Conservation (phyloP, 2,888 invertebrate genomes). For the Zhuqinia jingwanae region DNA sequence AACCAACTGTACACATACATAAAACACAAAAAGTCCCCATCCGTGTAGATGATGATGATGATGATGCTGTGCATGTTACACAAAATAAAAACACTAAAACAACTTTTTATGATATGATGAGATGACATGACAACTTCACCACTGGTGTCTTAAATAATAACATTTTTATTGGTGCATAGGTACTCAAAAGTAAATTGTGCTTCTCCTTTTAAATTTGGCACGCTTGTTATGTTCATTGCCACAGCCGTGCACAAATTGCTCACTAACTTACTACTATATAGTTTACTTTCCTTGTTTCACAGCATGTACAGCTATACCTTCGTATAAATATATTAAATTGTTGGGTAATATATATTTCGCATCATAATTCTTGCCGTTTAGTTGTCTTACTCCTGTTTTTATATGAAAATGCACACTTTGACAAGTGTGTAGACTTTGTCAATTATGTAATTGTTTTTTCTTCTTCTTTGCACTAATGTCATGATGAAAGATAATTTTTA, state of each 20-base stretch:
- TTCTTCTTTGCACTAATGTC: not conserved
- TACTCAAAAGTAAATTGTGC: not conserved
- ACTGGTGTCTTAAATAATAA: not conserved
- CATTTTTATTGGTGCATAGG: not conserved
- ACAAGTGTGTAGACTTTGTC: not conserved
- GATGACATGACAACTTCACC: not conserved
- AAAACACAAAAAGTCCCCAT: not conserved
- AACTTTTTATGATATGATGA: not conserved
- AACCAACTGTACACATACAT: slow-evolving; percentile 37
- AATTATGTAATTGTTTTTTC: not conserved
- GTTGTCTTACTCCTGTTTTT: too few relatives aligned
- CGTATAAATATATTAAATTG: not conserved
- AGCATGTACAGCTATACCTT: not conserved
- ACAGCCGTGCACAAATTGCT: not conserved
- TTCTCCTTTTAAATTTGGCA: not conserved
- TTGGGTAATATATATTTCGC: not conserved
- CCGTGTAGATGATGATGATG: slow-evolving; percentile 4
- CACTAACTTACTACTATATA: too few relatives aligned
- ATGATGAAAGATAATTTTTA: too few relatives aligned
- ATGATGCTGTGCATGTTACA: not conserved
- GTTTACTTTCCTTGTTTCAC: not conserved
- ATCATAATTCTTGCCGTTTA: not conserved
- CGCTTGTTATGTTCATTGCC: slow-evolving; percentile 9
- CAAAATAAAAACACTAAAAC: not conserved
- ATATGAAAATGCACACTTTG: not conserved